Evolutionary conservation across 1,140 invertebrate genomes (phyloP).

Genomic region (Schlechtendalia chinensis): DNA sequence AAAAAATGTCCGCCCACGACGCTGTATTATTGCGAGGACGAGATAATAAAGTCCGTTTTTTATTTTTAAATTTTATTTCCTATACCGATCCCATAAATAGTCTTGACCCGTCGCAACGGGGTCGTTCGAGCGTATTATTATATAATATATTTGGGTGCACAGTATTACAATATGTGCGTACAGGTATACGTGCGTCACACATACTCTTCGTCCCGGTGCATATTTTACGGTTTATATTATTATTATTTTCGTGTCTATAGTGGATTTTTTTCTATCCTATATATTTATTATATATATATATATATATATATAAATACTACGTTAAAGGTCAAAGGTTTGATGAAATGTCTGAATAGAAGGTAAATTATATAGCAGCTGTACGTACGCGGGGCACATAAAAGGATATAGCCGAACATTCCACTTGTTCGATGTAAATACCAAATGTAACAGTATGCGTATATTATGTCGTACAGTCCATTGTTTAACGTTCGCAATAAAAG

Average conservation of each 20-base stretch:
- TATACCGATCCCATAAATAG: constrained; percentile 21
- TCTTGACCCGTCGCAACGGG: background rate
- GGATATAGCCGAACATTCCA: no score
- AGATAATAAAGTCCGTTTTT: constrained; percentile 25
- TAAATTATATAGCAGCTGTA: no score
- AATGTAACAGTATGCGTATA: background rate
- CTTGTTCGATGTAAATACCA: background rate
- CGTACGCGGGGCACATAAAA: no score
- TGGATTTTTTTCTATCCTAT: background rate
- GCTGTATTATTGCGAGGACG: background rate
- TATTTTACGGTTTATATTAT: constrained; percentile 33
- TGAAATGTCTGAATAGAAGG: no score
- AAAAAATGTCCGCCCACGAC: no score
- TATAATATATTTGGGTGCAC: background rate
- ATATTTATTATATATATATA: no score
- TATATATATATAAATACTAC: no score
- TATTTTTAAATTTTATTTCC: background rate
- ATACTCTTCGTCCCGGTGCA: background rate
- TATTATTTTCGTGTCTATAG: background rate
- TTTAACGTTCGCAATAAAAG: background rate
- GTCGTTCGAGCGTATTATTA: constrained; percentile 1
- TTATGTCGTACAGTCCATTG: background rate
- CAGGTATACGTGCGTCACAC: background rate
- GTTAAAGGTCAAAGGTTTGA: no score
- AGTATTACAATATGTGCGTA: background rate